Conservation (phyloP, 2,888 invertebrate genomes). For the Protodeltote pygarga region DNA sequence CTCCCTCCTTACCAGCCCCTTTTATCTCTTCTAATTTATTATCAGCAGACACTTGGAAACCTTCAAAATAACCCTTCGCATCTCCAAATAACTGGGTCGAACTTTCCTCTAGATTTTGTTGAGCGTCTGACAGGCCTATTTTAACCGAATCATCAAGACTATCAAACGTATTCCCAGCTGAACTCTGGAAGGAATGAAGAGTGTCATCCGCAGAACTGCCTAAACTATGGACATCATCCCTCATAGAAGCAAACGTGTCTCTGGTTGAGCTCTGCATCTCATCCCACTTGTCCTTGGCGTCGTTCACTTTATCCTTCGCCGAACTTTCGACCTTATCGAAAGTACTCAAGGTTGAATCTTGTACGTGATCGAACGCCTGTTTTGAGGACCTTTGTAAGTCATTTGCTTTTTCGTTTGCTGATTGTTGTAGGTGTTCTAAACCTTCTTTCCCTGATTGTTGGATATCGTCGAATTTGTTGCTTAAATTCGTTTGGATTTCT, state of each 20-base stretch:
- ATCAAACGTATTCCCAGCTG: slow-evolving; percentile 81
- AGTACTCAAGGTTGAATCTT: slow-evolving; percentile 80
- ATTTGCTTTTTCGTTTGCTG: slow-evolving; percentile 54
- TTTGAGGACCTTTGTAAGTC: slow-evolving; percentile 69
- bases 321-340: slow-evolving; percentile 82
- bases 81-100: slow-evolving; percentile 75
- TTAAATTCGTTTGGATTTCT: slow-evolving; percentile 63
- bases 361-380: slow-evolving; percentile 73
- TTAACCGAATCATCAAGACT: slow-evolving; percentile 79
- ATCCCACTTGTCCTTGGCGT: slow-evolving; percentile 75
- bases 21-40: slow-evolving; percentile 79
- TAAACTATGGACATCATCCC: slow-evolving; percentile 74
- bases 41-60: slow-evolving; percentile 80
- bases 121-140: slow-evolving; percentile 64
- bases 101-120: slow-evolving; percentile 58
- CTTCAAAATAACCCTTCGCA: slow-evolving; percentile 73
- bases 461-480: slow-evolving; percentile 57
- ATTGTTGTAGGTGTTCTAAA: slow-evolving; percentile 60
- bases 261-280: slow-evolving; percentile 78
- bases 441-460: slow-evolving; percentile 60
- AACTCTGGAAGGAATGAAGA: slow-evolving; percentile 81
- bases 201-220: slow-evolving; percentile 80
- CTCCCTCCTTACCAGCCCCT: slow-evolving; percentile 60
- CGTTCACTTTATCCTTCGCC: slow-evolving; percentile 77
- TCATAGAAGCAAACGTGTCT: slow-evolving; percentile 78